Base-by-base conservation (phyloP, 2,888 invertebrate genomes). In the Colostygia pectinataria region DNA sequence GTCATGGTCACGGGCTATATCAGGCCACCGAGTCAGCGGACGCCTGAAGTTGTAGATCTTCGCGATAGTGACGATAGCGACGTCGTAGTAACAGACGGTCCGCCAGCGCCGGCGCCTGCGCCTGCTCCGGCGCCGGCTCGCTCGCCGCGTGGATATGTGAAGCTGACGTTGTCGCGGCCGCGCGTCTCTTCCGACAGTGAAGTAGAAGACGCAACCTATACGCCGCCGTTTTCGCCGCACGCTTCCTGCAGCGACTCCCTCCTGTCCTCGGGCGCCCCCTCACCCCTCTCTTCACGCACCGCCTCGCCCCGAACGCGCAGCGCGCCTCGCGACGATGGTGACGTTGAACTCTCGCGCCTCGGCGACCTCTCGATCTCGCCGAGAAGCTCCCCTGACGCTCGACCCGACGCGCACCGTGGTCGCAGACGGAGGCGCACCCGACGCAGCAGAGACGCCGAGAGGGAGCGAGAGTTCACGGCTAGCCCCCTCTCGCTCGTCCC, bases 1-100 rank as follows among this genome's bases (percentile, higher is more conserved):
- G 92, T 93, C 15, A 90, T 92, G 71, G 90, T 94, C 40, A 91
- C 94, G 6, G 93, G 92, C 1, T 93, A 92, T 65, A 92, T 94
- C 20, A 94, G 93, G 68, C 93, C 94, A 25, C 93, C 92, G 51
- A 90, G 91, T 56, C 92, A 93, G 59, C 85, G 94, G 47, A 93
- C 94, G 28, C 94, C 94, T 0, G 93, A 93, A 70, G 88, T 93
- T 0, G 92, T 93, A 10, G 92, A 92, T 58, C 69, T 93, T 47
- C 44, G 44, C 1, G 92, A 91, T 63, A 91, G 90, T 56, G 91
- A 85, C 2, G 92, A 91, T 63, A 91, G 90, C 57, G 91, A 86
- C 60, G 86, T 87, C 6, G 78, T 86, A 13, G 70, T 90, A 18
- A 83, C 85, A 31, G 89, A 88, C 6, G 47, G 29, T n/a, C 33